Evolutionary conservation across 2,888 invertebrate species (phyloP).

Genomic region (Hemithea aestivaria): DNA sequence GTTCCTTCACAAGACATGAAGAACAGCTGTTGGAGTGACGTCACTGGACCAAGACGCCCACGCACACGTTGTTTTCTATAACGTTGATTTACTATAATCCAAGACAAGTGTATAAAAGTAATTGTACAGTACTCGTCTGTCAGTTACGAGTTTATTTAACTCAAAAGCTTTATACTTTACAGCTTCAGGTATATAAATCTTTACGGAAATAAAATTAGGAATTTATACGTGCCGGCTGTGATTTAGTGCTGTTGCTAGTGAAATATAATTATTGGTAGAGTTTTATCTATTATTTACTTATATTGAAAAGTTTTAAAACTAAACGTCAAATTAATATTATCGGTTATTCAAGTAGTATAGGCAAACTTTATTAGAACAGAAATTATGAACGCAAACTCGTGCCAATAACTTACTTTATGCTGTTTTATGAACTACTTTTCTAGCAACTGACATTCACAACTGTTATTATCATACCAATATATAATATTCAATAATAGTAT

Average conservation of each 20-base stretch:
- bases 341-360: no score
- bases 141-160: conserved; percentile 10
- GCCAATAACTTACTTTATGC: no score
- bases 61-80: conserved; percentile 37
- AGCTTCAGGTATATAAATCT: conserved; percentile 14
- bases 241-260: conserved; percentile 4
- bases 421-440: no score
- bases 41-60: conserved; percentile 38
- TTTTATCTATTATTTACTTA: background rate
- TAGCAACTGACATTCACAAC: no score
- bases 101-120: conserved; percentile 26
- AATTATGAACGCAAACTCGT: no score
- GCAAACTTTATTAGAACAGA: no score
- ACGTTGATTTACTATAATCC: conserved; percentile 41
- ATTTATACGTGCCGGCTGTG: conserved; percentile 1
- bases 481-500: no score
- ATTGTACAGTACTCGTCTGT: conserved; percentile 11
- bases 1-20: conserved; percentile 33
- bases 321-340: no score
- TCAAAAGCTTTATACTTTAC: background rate
- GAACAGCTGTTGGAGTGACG: conserved; percentile 49
- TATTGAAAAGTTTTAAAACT: no score
- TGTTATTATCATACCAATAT: no score
- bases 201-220: conserved; percentile 3
- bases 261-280: conserved; percentile 1